Evolutionary conservation across 1,140 invertebrate genomes (phyloP).

Genomic region (Hyposmocoma kahamanoa): DNA sequence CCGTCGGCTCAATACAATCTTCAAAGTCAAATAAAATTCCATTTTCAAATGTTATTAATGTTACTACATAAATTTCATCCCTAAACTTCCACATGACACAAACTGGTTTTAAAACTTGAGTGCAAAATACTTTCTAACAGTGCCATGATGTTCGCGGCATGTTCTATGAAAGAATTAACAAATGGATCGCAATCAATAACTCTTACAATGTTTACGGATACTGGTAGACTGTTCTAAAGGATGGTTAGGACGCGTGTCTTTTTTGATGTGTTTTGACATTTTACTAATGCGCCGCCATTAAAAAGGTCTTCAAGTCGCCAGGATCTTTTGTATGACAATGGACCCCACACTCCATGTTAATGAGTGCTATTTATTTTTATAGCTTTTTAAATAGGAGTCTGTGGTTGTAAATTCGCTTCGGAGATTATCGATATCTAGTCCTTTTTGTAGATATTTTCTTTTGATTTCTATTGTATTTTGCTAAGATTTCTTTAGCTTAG

Average conservation of each 20-base stretch:
- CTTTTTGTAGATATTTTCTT: slow-evolving; percentile 12
- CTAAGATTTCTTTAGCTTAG: background rate
- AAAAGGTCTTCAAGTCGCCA: slow-evolving; percentile 43
- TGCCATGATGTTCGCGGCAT: slow-evolving; percentile 45
- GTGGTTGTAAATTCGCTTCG: slow-evolving; percentile 45
- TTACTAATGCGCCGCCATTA: slow-evolving; percentile 68
- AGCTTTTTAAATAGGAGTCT: slow-evolving; percentile 55
- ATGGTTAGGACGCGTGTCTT: slow-evolving; percentile 36
- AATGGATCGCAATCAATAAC: slow-evolving; percentile 64
- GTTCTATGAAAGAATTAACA: slow-evolving; percentile 54
- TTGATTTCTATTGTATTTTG: background rate
- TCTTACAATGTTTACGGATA: slow-evolving; percentile 31
- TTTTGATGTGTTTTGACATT: slow-evolving; percentile 70
- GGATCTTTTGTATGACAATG: slow-evolving; percentile 52
- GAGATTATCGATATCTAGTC: slow-evolving; percentile 44
- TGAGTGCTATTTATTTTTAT: slow-evolving; percentile 70
- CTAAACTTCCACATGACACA: too few species aligned
- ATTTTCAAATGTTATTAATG: too few species aligned
- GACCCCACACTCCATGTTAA: slow-evolving; percentile 47
- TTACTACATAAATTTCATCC: too few species aligned
- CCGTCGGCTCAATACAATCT: too few species aligned
- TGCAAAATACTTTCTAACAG: too few species aligned
- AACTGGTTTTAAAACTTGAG: too few species aligned
- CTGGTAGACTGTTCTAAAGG: too few species aligned
- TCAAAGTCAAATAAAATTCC: too few species aligned